Evolutionary conservation across 2,888 invertebrate species (phyloP).

Genomic region (Hirtodrosophila histrioides): DNA sequence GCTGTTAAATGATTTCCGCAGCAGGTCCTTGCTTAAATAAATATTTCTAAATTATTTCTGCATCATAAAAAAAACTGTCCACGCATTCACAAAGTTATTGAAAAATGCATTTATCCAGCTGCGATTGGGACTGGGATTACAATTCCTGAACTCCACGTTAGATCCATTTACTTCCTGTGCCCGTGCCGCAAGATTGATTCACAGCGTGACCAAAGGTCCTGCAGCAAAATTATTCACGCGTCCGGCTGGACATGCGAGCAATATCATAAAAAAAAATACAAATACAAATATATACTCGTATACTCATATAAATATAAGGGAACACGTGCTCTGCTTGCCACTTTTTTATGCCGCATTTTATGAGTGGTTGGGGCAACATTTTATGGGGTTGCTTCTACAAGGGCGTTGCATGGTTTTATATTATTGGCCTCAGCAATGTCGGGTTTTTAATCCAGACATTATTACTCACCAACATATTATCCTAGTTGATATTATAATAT

Average conservation of each 20-base stretch:
- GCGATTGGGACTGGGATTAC: conserved; percentile 3
- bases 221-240: conserved; percentile 76
- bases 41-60: conserved; percentile 70
- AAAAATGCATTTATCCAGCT: conserved; percentile 56
- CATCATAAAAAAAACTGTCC: conserved; percentile 66
- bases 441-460: background rate
- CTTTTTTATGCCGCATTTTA: conserved; percentile 11
- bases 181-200: conserved; percentile 75
- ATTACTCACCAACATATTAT: no score
- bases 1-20: conserved; percentile 42
- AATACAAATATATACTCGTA: no score
- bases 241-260: conserved; percentile 68
- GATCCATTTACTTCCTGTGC: conserved; percentile 66
- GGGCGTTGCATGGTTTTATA: conserved; percentile 34
- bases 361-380: conserved; percentile 13
- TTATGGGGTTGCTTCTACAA: conserved; percentile 20
- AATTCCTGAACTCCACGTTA: conserved; percentile 17
- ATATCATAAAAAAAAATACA: conserved; percentile 43
- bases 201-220: conserved; percentile 79
- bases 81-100: conserved; percentile 35
- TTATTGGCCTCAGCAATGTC: conserved; percentile 30
- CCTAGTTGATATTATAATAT: no score
- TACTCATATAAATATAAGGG: conserved; percentile 5
- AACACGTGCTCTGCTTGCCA: conserved; percentile 66
- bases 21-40: conserved; percentile 44